Evolutionary conservation across 2,888 invertebrate genomes (phyloP).

Genomic region (Amiota communis): DNA sequence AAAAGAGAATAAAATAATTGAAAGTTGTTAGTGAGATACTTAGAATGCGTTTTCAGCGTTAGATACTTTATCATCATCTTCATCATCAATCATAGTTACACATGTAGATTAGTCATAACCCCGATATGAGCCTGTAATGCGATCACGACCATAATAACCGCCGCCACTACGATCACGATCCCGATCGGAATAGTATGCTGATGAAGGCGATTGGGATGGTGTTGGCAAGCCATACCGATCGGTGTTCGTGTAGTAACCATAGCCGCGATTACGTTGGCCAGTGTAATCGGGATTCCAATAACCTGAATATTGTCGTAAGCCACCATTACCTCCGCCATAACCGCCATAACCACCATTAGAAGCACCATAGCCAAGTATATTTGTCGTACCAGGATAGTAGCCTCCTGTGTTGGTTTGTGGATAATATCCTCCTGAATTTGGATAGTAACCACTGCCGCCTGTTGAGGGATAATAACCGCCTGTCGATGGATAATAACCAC

Average conservation of each 20-base stretch:
- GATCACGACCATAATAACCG: constrained; percentile 33
- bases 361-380: constrained; percentile 59
- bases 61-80: background rate
- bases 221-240: constrained; percentile 67
- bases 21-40: too few species aligned
- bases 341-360: constrained; percentile 68
- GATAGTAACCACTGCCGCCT: constrained; percentile 27
- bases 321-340: constrained; percentile 78
- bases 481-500: constrained; percentile 41
- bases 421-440: constrained; percentile 29
- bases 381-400: constrained; percentile 70
- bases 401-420: constrained; percentile 35
- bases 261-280: constrained; percentile 77
- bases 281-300: constrained; percentile 76
- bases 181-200: constrained; percentile 43
- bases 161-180: constrained; percentile 14
- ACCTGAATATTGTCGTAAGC: constrained; percentile 76
- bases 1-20: constrained; percentile 6
- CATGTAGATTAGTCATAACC: constrained; percentile 57
- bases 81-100: constrained; percentile 3
- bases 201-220: background rate
- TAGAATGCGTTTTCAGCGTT: too few species aligned
- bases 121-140: constrained; percentile 42
- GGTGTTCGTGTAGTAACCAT: constrained; percentile 75
- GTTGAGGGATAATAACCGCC: constrained; percentile 25